Base-by-base conservation (phyloP, 2,113 vertebrate genomes). In the Entomyzon cyanotis region DNA sequence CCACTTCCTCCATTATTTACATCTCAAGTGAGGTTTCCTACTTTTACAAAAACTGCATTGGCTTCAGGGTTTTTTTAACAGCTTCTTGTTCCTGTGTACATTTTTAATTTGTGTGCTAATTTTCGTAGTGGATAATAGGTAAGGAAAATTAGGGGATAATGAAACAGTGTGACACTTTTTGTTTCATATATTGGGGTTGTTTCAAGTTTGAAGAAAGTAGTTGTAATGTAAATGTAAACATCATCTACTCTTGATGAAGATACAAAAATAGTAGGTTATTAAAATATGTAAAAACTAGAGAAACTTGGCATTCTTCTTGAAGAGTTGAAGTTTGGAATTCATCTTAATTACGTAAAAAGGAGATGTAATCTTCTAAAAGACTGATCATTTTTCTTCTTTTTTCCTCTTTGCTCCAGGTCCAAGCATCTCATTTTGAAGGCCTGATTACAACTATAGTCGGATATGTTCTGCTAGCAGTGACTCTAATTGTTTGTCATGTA, bases 351-450 rank as follows among this genome's bases (percentile, higher is more conserved):
- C 9, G 5, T 46, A 22, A 74, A 75, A 84, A 35, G 3, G 27
- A 89, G 9, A 25, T 67, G 3, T 44, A 59, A 37, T 80, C 24
- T 84, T 55, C 6, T 44, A 50, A 69, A 31, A 75, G 41, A 27
- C 33, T 83, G 23, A 69, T 87, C 39, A 74, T 63, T 17, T 58
- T 75, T 71, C 11, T 23, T 24, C 2, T 78, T 81, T 96, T 63
- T 86, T 69, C 10, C 27, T 77, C 76, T 93, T 21, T 62, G 56
- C 62, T 98, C 24, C 96, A 99, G 99, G 97, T 99, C 69, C 98
- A 98, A 97, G 99, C 99, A 44, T 99, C 99, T 84, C 99, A 99
- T 90, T 99, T 99, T 91, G 99, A 99, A 80, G 99, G 99, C 76
- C 98, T 99, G 65, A 98, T 99, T 96, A 99, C 99, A 84, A 99